Percentiles rank a stretch among this genome's conserved stretches.
Conservation (phyloP, 2,888 invertebrate genomes). For the Caenorhabditis sinica region DNA sequence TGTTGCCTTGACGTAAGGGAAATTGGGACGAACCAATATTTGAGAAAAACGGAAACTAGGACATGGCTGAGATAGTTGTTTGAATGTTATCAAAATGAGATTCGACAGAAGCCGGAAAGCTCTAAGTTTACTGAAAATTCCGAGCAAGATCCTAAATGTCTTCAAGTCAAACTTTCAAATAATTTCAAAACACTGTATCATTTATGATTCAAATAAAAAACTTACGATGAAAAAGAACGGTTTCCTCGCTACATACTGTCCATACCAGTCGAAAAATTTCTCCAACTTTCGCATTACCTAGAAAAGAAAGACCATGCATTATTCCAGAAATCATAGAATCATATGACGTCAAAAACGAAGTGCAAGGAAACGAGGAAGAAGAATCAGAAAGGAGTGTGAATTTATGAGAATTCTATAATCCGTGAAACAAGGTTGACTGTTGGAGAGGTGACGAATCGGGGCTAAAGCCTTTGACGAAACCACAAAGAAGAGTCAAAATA, state of each 20-base stretch:
- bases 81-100: too few relatives aligned
- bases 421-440: conserved; percentile 45
- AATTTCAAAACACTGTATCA: too few relatives aligned
- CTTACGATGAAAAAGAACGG: conserved; percentile 81
- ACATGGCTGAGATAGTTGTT: neutral
- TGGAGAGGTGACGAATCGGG: conserved; percentile 43
- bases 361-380: neutral
- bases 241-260: conserved; percentile 77
- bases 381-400: neutral
- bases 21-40: neutral
- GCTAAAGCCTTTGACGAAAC: conserved; percentile 38
- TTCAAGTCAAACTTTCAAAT: too few relatives aligned
- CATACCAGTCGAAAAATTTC: conserved; percentile 78
- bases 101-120: too few relatives aligned
- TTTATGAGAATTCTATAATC: conserved; percentile 34
- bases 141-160: too few relatives aligned
- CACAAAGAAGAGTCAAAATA: conserved; percentile 51
- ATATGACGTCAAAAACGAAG: conserved; percentile 14
- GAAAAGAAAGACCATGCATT: too few relatives aligned
- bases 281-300: conserved; percentile 79
- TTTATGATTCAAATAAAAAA: too few relatives aligned
- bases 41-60: neutral
- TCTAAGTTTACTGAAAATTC: too few relatives aligned
- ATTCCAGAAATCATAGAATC: neutral
- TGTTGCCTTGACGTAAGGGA: neutral